Evolutionary conservation across 2,797 vertebrate species (phyloP), one percentile per base, ranked within the genome.

Genomic region (Heterohyrax brucei): DNA sequence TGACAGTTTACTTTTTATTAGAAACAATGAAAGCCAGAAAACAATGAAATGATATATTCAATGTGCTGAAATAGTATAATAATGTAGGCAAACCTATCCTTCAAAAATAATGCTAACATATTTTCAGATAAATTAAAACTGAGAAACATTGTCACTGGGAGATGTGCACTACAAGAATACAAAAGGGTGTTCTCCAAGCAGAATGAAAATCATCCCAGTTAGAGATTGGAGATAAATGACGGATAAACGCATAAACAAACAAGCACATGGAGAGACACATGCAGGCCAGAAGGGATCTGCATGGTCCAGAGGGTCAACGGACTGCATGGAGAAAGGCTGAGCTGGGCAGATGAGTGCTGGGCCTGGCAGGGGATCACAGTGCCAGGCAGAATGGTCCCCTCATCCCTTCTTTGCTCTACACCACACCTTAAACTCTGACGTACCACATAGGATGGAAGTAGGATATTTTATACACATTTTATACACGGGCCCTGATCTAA

Each of bases 81-180:
- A 83, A 68, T 66, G 64, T 39, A 75, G 78, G 82, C 12, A 77
- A 46, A 93, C 64, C 81, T 81, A 33, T 53, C 73, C 22, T 33
- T 94, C 9, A 26, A 89, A 50, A 84, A 84, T 89, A 62, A 61
- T 53, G 33, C 6, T 26, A 56, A 94, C 61, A 83, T 18, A 83
- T 77, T 70, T 89, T 84, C 44, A 70, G 44, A 70, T 39, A 78
- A 89, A 50, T 50, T 8, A 89, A 89, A 89, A 78, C 44, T 73
- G 33, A 84, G 56, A 59, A 77, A 70, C 78, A 30, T 39, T 50
- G 61, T 84, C 72, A 70, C 39, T 61, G 30, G 62, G 72, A 84
- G 30, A 89, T 56, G 6, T 68, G 64, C 33, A 77, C 21, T 30
- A 77, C 26, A 91, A 30, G n/a, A 83, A 66, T 46, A 70, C 83